These are phyloP conservation scores for Rattus norvegicus DNA, from an alignment of 2,113 vertebrate species.

Conservation along the genomic window DNA sequence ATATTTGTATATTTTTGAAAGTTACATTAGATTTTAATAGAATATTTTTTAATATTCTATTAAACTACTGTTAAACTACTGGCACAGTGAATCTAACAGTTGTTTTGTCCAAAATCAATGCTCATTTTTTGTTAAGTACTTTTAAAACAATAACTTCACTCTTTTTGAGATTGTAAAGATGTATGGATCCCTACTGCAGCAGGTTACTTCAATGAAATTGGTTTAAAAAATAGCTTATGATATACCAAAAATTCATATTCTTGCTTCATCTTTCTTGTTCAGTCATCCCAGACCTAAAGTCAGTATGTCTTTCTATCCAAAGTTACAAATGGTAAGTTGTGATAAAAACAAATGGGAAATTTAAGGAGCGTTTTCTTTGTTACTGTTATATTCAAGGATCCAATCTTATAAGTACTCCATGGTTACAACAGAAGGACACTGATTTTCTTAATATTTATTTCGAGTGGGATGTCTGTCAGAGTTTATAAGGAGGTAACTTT, in stretches of 20 bases:
- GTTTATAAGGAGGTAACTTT: not conserved
- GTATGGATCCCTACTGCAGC: not conserved
- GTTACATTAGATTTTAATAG: not conserved
- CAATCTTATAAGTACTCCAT: not conserved
- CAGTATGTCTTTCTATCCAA: not conserved
- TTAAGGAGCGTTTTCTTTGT: not conserved
- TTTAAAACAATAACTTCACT: slow-evolving; percentile 39
- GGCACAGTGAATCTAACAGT: not conserved
- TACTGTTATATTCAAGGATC: not conserved
- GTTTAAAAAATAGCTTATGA: slow-evolving; percentile 34
- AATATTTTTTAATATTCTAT: slow-evolving; percentile 10
- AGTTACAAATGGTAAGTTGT: slow-evolving; percentile 25
- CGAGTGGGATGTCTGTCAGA: not conserved
- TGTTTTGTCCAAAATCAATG: not conserved
- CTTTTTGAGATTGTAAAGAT: slow-evolving; percentile 5
- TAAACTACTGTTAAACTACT: not conserved
- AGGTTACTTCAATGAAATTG: not conserved
- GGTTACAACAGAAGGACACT: not conserved
- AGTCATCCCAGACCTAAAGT: slow-evolving; percentile 10
- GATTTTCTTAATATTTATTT: slow-evolving; percentile 21
- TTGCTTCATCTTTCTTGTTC: not conserved
- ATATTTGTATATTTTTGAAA: not conserved
- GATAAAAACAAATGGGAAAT: not conserved
- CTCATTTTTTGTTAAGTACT: not conserved
- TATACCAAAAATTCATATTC: slow-evolving; percentile 4